Conservation (phyloP, 2,113 vertebrate genomes). For the Emydocephalus ijimae region DNA sequence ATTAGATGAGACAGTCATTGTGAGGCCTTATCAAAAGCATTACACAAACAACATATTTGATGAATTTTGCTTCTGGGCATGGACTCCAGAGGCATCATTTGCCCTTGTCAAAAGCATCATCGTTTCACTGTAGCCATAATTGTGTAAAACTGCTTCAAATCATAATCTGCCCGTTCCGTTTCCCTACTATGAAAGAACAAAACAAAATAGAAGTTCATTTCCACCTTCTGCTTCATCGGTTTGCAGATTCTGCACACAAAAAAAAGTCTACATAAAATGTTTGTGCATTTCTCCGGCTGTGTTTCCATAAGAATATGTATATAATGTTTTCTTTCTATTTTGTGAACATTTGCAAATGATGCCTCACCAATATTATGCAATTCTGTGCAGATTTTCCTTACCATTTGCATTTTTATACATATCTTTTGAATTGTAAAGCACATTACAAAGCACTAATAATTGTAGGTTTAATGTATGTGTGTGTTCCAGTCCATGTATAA, state of each 20-base stretch:
- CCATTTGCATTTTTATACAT: neutral
- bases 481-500: neutral
- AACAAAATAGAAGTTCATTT: neutral
- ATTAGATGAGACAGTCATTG: neutral
- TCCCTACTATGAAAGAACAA: neutral
- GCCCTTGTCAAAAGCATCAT: constrained; percentile 3
- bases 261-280: neutral
- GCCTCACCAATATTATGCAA: neutral
- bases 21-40: neutral
- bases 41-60: neutral
- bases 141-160: neutral
- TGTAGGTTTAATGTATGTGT: neutral
- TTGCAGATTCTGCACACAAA: neutral
- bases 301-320: neutral
- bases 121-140: neutral
- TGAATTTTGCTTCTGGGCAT: neutral
- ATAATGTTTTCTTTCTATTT: neutral
- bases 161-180: neutral
- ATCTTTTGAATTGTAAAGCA: neutral
- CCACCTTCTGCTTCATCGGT: neutral
- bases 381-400: neutral
- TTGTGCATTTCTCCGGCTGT: neutral
- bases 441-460: neutral
- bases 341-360: neutral
- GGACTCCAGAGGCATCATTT: neutral